phyloP scores from a whole-genome alignment of 2,113 vertebrate genomes.

The Pedionomus torquatus region DNA sequence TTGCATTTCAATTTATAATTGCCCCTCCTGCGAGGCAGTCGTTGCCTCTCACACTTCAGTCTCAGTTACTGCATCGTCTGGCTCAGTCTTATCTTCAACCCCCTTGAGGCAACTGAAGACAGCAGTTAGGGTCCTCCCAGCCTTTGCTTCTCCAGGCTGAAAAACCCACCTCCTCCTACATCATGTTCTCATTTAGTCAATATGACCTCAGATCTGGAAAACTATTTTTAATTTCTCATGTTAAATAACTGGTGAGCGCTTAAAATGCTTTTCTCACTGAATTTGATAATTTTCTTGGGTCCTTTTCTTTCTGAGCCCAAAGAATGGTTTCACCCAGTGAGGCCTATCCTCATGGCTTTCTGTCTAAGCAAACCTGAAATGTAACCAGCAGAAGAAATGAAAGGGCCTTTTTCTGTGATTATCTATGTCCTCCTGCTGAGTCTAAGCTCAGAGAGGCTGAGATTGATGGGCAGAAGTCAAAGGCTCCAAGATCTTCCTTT shows the following conservation, averaged over 20 bases:
- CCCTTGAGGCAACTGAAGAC: not conserved
- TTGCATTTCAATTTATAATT: not conserved
- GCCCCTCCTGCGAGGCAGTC: not conserved
- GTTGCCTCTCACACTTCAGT: not conserved
- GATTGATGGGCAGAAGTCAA: constrained; percentile 11
- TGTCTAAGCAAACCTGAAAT: not conserved
- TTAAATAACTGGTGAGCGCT: not conserved
- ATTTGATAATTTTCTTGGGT: not conserved
- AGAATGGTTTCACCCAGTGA: not conserved
- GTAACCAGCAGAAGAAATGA: not conserved
- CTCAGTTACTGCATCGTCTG: not conserved
- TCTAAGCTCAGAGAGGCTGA: not conserved
- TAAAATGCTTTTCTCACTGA: not conserved
- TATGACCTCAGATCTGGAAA: not conserved
- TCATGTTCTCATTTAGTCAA: not conserved
- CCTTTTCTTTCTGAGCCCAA: not conserved
- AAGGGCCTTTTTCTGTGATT: constrained; percentile 12
- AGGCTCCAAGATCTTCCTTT: not conserved
- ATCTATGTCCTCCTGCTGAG: not conserved
- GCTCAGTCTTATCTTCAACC: not conserved
- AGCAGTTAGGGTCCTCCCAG: not conserved
- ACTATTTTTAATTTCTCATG: not conserved
- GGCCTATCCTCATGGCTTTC: not conserved
- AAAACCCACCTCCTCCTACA: not conserved
- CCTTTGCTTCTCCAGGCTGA: not conserved